Base-by-base conservation (phyloP, 2,888 invertebrate species). In the Alentia gelatinosa region DNA sequence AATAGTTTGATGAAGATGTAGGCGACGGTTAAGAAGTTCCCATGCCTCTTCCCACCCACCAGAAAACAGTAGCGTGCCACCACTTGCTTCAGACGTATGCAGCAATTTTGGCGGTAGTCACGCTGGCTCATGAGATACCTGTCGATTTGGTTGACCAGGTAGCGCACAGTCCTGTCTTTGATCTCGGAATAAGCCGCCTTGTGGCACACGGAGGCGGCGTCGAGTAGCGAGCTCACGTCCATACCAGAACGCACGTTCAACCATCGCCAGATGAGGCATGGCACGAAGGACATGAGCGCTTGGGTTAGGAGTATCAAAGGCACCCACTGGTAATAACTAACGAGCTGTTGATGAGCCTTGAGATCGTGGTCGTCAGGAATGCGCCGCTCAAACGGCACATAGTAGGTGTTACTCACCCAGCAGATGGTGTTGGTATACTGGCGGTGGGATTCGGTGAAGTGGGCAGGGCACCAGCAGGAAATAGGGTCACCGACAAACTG, bases 341-440 rank as follows among this genome's bases (percentile, higher is more conserved):
- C 91, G 42, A 91, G 50, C 40, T 89, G 90, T 0, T 68, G 89
- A 93, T 95, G 95, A 90, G 95, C 93, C 89, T 95, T 94, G 90
- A 94, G 93, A 90, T 96, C 94, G 1, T 96, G 95, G 68, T 94
- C 93, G 91, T 96, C 94, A 0, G 96, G 96, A 74, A 96, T 94
- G 83, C 95, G 95, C 91, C 96, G 96, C 92, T 96, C 94, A 92
- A 96, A 95, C 91, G 95, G 95, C 89, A 95, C 93, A 94, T 96
- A 96, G 93, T 96, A 96, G 3, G 96, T 96, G 94, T 96, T 96
- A 92, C 96, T 96, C 91, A 96, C 96, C 96, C 96, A 96, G 94
- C 96, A 96, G 93, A 96, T 96, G 95, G 96, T 96, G 94, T 96
- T 96, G 33, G 96, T 96, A 94, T 96, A 96, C 92, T 96, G 96